Evolutionary conservation across 2,113 vertebrate genomes (phyloP), one percentile per base, ranked within the genome.

Genomic region (Brachyistius frenatus): DNA sequence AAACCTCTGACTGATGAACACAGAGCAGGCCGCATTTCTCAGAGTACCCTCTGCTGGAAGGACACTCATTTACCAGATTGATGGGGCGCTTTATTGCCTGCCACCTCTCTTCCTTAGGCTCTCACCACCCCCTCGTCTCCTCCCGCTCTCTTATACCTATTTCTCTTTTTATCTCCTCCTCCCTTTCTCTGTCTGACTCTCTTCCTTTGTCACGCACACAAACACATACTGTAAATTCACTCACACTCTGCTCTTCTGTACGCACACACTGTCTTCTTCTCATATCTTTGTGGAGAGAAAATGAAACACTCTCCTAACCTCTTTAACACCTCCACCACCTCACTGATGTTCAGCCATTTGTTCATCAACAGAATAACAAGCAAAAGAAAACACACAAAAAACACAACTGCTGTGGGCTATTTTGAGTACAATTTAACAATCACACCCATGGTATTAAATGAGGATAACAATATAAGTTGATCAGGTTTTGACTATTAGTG

Each of bases 61-160:
- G 86, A 91, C 88, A 86, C 86, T 92, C 91, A 84, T 91, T 93
- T 86, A 85, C 67, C 77, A 88, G 92, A 90, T 88, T 93, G 91
- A 94, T 92, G 86, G 86, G 87, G 66, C 64, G 68, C 91, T 91
- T 91, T 90, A 92, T 91, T 90, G 88, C 90, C 88, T 90, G 83
- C 83, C 87, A 86, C 91, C 81, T 88, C 67, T 73, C 52, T 66
- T 85, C 78, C 84, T 76, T 74, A 86, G 70, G 71, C 73, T 63
- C 80, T 73, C 39, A 47, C 82, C 64, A 41, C 79, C 68, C 66
- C 74, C 79, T 83, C 63, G 64, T 85, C 84, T 84, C 83, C 83
- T 85, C 78, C 62, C 70, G 88, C 73, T 78, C 71, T 81, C 69
- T 72, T 82, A 71, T 75, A 80, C 55, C 81, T 71, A 77, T 85